Base-by-base conservation (phyloP, 2,113 vertebrate genomes). In the Carassius carassius region DNA sequence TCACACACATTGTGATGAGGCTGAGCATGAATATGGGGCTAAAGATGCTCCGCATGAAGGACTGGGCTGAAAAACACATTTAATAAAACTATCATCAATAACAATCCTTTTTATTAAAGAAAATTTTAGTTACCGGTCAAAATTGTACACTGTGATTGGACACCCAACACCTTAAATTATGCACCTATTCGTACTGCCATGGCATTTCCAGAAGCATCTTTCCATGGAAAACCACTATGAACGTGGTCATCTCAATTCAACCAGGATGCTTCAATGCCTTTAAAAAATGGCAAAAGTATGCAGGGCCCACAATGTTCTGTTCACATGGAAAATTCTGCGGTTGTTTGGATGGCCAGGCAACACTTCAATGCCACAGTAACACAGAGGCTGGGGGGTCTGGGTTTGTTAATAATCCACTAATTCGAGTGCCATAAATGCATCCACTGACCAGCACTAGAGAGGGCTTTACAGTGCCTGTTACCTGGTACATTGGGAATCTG, bases 1-100 rank as follows among this genome's bases (percentile, higher is more conserved):
- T 99, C 78, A 99, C 95, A 29, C 97, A 99, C 98, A 99, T 99
- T 89, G 98, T 99, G 94, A 99, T 94, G 16, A 99, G 96, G 90
- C 98, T 99, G 87, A 99, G 96, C 90, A 99, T 5, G 93, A 99
- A 95, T 92, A 99, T 97, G 67, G 98, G 97, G 76, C 97, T 99
- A 91, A 99, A 95, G 90, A 99, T 91, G 3, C 97, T 99, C 88
- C 94, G 96, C 95, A 98, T 97, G 93, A 99, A 99, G 13, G 97
- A 97, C 14, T 95, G 95, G 32, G 95, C 96, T 97, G 92, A 32
- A 19, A 88, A 78, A 65, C 78, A 78, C 0, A 87, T 60, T 51
- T 44, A 78, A 14, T 62, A 60, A 58, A 70, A 41, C 35, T 70
- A 37, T 35, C 25, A 25, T 65, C 62, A 65, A 65, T 7, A 25